Conservation (phyloP, 1,140 invertebrate genomes). For the Cecropterus lyciades region DNA sequence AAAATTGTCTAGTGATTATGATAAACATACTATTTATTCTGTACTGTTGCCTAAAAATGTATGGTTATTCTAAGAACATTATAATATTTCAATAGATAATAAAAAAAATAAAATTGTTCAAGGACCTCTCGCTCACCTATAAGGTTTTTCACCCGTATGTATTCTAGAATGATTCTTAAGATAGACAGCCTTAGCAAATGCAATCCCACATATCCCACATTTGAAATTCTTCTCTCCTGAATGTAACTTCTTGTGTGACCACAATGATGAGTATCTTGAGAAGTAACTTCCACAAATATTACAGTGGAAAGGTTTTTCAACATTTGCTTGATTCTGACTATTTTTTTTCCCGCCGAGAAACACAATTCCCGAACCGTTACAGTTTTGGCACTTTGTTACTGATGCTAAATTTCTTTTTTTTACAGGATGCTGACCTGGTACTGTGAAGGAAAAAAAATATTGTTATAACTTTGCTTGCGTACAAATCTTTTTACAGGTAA, state of each 20-base stretch:
- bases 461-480: too few relatives aligned
- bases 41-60: too few relatives aligned
- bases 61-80: too few relatives aligned
- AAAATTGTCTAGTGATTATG: too few relatives aligned
- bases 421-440: slow-evolving; percentile 90
- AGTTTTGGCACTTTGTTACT: slow-evolving; percentile 94
- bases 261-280: slow-evolving; percentile 92
- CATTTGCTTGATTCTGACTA: slow-evolving; percentile 81
- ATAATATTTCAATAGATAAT: neutral
- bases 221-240: slow-evolving; percentile 95
- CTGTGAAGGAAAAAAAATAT: slow-evolving; percentile 48
- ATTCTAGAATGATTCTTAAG: slow-evolving; percentile 96
- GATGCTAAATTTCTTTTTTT: slow-evolving; percentile 92
- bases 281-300: slow-evolving; percentile 94
- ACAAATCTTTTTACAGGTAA: too few relatives aligned
- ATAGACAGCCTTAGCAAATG: slow-evolving; percentile 95
- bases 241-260: slow-evolving; percentile 94
- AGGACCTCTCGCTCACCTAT: slow-evolving; percentile 84
- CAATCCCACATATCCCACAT: slow-evolving; percentile 96
- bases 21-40: too few relatives aligned
- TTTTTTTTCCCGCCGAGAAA: slow-evolving; percentile 88
- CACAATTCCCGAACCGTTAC: slow-evolving; percentile 94
- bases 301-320: slow-evolving; percentile 93
- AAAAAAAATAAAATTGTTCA: slow-evolving; percentile 24
- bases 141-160: slow-evolving; percentile 93